A percentile compares a stretch with the other conserved stretches of the same genome.
phyloP scores from a whole-genome alignment of 2,888 invertebrate species.

The Polymixis lichenea region DNA sequence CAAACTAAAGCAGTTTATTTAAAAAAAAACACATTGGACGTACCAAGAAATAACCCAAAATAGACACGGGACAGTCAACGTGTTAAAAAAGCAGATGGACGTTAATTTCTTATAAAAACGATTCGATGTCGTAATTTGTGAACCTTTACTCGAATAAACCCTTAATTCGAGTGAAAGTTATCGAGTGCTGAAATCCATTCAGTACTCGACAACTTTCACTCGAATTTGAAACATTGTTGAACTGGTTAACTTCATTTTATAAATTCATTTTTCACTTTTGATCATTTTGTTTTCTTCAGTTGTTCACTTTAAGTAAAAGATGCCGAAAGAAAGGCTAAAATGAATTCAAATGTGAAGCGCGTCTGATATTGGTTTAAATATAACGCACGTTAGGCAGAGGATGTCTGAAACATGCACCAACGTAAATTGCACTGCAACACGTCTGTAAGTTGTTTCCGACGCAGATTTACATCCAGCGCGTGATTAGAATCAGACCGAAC shows the following conservation, averaged over 20 bases:
- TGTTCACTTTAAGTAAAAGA: neutral
- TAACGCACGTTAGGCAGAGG: no score
- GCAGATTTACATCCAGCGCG: constrained; percentile 46
- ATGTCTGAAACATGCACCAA: constrained; percentile 20
- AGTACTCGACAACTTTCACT: no score
- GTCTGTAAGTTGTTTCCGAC: constrained; percentile 40
- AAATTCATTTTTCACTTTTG: neutral
- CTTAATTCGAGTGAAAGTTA: neutral
- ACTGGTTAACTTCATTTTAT: neutral
- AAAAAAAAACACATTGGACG: no score
- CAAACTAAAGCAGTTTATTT: no score
- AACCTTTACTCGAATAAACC: neutral
- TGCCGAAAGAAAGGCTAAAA: neutral
- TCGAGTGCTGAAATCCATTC: neutral
- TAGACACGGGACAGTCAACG: no score
- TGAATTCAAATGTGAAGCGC: neutral
- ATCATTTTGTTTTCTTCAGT: neutral
- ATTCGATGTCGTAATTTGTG: neutral
- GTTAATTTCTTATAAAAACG: neutral
- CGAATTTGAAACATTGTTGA: neutral
- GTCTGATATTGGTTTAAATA: neutral
- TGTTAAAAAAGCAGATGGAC: neutral
- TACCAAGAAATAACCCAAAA: no score
- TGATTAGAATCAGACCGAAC: constrained; percentile 48
- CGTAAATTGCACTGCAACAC: constrained; percentile 9